Conservation (phyloP, 2,113 vertebrate genomes). For the Himantopus leucocephalus region DNA sequence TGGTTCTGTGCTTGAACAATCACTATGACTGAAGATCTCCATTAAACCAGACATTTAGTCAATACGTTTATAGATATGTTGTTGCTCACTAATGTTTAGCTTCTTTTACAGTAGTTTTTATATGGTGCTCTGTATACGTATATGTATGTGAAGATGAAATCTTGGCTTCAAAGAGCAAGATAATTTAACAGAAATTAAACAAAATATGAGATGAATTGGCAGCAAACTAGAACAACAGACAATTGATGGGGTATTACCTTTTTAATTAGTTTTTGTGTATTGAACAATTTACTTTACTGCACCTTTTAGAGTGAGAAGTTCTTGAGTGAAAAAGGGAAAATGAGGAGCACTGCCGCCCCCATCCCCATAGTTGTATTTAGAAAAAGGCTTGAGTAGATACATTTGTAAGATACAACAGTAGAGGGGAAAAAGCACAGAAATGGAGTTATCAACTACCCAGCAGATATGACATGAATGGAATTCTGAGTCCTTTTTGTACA, state of each 20-base stretch:
- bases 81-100: not conserved
- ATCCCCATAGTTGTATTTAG: not conserved
- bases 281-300: not conserved
- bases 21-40: not conserved
- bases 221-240: not conserved
- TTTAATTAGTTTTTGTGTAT: not conserved
- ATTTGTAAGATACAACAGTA: not conserved
- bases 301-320: not conserved
- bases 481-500: not conserved
- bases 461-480: not conserved
- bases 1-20: not conserved
- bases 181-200: not conserved
- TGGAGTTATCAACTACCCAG: not conserved
- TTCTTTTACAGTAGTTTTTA: not conserved
- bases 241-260: fast-evolving
- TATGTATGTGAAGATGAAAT: not conserved
- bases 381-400: not conserved
- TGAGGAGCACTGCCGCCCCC: not conserved
- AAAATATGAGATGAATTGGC: not conserved
- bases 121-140: fast-evolving
- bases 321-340: not conserved
- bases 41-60: not conserved
- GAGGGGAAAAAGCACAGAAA: not conserved
- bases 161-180: not conserved
- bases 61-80: not conserved